Conservation (phyloP, 2,888 invertebrate species). For the Dolichopus griseipennis region DNA sequence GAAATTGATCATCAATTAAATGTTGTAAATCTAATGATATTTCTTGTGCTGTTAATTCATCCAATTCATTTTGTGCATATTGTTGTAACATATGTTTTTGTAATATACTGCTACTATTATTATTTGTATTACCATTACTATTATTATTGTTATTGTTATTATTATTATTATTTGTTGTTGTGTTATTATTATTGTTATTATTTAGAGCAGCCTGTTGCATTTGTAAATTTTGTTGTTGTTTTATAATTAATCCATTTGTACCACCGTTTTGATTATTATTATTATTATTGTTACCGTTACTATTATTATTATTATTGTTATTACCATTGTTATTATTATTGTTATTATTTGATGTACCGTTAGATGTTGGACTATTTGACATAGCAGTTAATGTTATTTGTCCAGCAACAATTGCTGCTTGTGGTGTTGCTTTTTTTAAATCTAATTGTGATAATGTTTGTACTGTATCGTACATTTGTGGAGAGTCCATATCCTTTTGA, state of each 20-base stretch:
- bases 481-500: slow-evolving; percentile 45
- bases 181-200: slow-evolving; percentile 30
- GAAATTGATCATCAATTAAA: slow-evolving; percentile 87
- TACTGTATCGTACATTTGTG: slow-evolving; percentile 45
- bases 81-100: slow-evolving; percentile 56
- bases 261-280: slow-evolving; percentile 20
- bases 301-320: slow-evolving; percentile 28
- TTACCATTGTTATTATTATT: slow-evolving; percentile 26
- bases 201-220: slow-evolving; percentile 39
- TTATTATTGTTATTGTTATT: slow-evolving; percentile 28
- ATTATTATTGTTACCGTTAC: slow-evolving; percentile 21
- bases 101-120: slow-evolving; percentile 44
- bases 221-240: slow-evolving; percentile 40
- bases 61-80: slow-evolving; percentile 72
- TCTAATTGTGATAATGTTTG: slow-evolving; percentile 43
- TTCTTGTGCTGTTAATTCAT: slow-evolving; percentile 85
- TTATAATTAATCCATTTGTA: slow-evolving; percentile 36
- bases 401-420: slow-evolving; percentile 38
- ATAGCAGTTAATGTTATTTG: slow-evolving; percentile 41
- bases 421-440: slow-evolving; percentile 40
- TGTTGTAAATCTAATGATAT: slow-evolving; percentile 86
- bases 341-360: slow-evolving; percentile 30
- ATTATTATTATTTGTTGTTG: slow-evolving; percentile 24
- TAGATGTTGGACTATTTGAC: slow-evolving; percentile 23
- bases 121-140: slow-evolving; percentile 25